These are phyloP conservation scores for Teleopsis dalmanni DNA, from an alignment of 1,140 invertebrate genomes.

Conservation along the genomic window DNA sequence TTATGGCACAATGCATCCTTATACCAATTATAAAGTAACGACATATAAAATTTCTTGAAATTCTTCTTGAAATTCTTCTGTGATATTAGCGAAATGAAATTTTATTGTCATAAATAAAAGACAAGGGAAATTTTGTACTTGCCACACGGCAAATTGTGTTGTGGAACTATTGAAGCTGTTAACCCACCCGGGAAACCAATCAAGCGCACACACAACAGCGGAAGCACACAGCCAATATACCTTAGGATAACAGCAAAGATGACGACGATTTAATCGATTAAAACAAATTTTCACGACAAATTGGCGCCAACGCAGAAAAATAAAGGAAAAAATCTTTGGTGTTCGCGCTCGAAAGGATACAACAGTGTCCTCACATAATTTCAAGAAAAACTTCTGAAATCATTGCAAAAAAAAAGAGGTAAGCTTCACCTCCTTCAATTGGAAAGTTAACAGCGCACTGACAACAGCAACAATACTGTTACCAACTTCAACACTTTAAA, in stretches of 20 bases:
- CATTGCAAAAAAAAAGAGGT: slow-evolving; percentile 3
- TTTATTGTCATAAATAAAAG: neutral
- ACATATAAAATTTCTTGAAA: too few species aligned
- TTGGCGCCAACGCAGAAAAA: slow-evolving; percentile 9
- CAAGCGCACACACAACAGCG: neutral
- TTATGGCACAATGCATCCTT: too few species aligned
- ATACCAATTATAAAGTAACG: too few species aligned
- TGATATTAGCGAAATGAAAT: too few species aligned
- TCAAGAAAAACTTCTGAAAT: neutral
- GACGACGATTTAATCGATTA: slow-evolving; percentile 11
- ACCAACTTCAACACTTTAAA: slow-evolving; percentile 1
- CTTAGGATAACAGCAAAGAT: slow-evolving; percentile 5
- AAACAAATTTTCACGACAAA: slow-evolving; percentile 9
- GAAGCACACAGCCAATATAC: neutral
- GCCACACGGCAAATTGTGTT: too few species aligned
- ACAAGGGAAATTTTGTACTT: too few species aligned
- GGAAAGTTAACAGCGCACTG: neutral
- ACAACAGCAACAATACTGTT: neutral
- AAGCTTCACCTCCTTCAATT: slow-evolving; percentile 4
- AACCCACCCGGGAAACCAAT: too few species aligned
- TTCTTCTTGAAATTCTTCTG: too few species aligned
- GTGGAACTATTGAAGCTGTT: too few species aligned
- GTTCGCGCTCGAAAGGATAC: neutral
- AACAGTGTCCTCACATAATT: neutral
- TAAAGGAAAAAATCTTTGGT: neutral